Conservation (phyloP, 2,113 vertebrate species). For the Bubo blakistoni region DNA sequence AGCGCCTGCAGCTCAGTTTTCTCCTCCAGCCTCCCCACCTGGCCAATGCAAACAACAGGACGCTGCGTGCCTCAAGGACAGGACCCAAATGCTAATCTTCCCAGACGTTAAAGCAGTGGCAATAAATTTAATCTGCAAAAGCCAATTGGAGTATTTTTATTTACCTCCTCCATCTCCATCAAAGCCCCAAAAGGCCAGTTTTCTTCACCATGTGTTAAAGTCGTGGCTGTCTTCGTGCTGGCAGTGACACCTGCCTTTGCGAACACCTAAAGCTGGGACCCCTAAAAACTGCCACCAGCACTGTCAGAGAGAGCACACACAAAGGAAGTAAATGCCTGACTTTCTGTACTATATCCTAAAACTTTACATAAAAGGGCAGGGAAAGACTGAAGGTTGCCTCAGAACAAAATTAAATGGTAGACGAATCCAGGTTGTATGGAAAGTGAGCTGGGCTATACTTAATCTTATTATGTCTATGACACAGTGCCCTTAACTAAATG, state of each 20-base stretch:
- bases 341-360: neutral
- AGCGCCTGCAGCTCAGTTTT: rapidly evolving
- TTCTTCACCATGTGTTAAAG: neutral
- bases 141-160: neutral
- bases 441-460: neutral
- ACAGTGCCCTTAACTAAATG: neutral
- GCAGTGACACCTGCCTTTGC: neutral
- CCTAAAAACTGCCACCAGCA: neutral
- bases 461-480: neutral
- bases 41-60: neutral
- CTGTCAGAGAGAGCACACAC: neutral
- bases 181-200: neutral
- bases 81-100: neutral
- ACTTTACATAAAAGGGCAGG: neutral
- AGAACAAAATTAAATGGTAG: neutral
- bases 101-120: neutral
- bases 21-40: rapidly evolving
- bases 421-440: neutral
- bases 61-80: neutral
- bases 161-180: neutral
- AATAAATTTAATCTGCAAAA: neutral
- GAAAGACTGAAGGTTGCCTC: neutral
- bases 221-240: neutral
- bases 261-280: neutral
- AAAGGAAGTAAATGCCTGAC: neutral